These are phyloP conservation scores for Uloborus plumipes DNA, from an alignment of 2,888 invertebrate genomes.

Conservation along the genomic window DNA sequence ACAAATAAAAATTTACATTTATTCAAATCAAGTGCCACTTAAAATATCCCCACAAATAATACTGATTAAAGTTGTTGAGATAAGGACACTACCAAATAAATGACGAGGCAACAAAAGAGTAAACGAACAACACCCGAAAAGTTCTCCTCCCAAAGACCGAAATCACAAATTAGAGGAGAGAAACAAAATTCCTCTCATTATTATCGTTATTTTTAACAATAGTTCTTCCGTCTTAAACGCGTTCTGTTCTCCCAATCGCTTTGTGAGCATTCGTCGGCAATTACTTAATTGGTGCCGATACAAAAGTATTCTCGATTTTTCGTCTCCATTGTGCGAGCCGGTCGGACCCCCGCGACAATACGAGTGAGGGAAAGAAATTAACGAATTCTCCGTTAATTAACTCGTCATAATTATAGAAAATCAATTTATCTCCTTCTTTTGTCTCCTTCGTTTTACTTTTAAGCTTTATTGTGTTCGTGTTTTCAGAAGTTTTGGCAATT, in stretches of 20 bases:
- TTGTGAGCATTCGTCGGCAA: conserved; percentile 27
- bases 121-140: no score
- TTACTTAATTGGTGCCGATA: conserved; percentile 63
- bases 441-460: neutral
- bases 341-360: conserved; percentile 5
- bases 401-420: conserved; percentile 65
- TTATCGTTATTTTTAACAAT: conserved; percentile 56
- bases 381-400: conserved; percentile 64
- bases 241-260: conserved; percentile 11
- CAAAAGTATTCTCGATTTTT: conserved; percentile 59
- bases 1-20: no score
- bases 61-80: no score
- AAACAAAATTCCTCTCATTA: conserved; percentile 36
- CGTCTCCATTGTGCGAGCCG: conserved; percentile 23
- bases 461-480: neutral
- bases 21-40: no score
- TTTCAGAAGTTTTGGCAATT: conserved; percentile 43
- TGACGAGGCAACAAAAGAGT: no score
- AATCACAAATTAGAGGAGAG: conserved; percentile 45
- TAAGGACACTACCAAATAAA: no score
- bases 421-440: conserved; percentile 57
- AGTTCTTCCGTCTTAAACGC: conserved; percentile 3
- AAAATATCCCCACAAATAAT: no score
- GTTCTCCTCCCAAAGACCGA: neutral
- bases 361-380: conserved; percentile 56